Evolutionary conservation across 2,888 invertebrate species (phyloP), one percentile per base, ranked within the genome.

Genomic region (Emmelina monodactyla): DNA sequence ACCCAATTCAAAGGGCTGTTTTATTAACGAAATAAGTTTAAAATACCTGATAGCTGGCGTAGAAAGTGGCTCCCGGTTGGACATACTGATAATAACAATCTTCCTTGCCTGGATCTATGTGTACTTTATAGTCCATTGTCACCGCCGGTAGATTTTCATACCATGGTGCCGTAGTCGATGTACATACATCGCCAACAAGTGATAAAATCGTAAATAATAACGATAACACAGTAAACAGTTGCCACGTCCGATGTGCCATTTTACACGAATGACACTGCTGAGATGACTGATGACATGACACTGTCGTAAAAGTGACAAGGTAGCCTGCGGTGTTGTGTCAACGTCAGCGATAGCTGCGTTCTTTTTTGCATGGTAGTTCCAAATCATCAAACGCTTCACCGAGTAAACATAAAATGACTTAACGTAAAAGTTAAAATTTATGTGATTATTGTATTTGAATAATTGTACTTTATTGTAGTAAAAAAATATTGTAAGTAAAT

Each of bases 51-150:
- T 94, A 95, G 50, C 94, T 93, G 41, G 94, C 92, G 72, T 94
- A 95, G 62, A 97, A 91, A 40, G 94, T 94, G 14, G 95, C 94
- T 35, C 93, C 93, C 37, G 89, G 87, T 55, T 94, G 91, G 39
- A 95, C 94, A 79, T 91, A 94, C 80, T 97, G 96, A 67, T 87
- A 94, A 71, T 95, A 97, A 72, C 97, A 97, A 59, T 97, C 96
- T 71, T 96, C 95, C 51, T 81, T 81, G 37, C 95, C 94, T n/a
- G 95, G 92, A 55, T 94, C 94, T 42, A 97, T 88, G 68, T 95
- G 92, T 22, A 97, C 91, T 76, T 95, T 95, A 63, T 97, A 97
- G 62, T 96, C 96, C 90, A 95, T 94, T 2, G 94, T 92, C 19
- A 94, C 93, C 7, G 95, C 95, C 9, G 95, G 95, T 37, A 92